Conservation (phyloP, 2,888 invertebrate genomes). For the Dendrolimus houi region DNA sequence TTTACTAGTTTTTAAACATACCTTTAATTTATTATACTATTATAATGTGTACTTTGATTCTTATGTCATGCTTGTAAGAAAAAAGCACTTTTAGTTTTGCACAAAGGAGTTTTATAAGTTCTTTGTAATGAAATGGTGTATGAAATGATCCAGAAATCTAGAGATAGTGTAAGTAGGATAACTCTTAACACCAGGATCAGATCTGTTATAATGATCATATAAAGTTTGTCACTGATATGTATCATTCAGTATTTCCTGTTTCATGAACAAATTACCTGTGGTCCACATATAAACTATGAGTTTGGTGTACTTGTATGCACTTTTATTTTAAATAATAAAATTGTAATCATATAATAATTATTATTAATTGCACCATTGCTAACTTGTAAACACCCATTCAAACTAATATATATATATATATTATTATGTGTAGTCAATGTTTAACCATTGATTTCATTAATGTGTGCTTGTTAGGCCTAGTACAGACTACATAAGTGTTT, state of each 20-base stretch:
- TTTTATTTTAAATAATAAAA: too few species aligned
- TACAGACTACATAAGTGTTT: too few species aligned
- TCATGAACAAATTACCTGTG: too few species aligned
- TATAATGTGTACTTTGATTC: neutral
- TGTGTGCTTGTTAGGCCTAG: too few species aligned
- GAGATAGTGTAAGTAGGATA: slow-evolving; percentile 1
- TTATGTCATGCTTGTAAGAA: neutral
- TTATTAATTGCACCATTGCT: too few species aligned
- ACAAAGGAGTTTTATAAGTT: neutral
- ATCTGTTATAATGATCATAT: slow-evolving; percentile 1
- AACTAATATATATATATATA: too few species aligned
- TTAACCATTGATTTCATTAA: too few species aligned
- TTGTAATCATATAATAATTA: too few species aligned
- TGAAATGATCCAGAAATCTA: slow-evolving; percentile 1
- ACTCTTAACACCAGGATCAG: neutral
- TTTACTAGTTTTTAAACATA: neutral
- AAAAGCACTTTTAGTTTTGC: neutral
- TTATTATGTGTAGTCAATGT: too few species aligned
- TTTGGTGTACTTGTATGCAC: too few species aligned
- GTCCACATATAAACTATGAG: too few species aligned
- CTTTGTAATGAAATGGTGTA: neutral
- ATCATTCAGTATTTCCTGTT: slow-evolving; percentile 35
- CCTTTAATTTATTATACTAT: neutral
- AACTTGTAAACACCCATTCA: too few species aligned
- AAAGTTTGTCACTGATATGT: slow-evolving; percentile 40